Base-by-base conservation (phyloP, 2,797 vertebrate genomes). In the Megaceryle alcyon region DNA sequence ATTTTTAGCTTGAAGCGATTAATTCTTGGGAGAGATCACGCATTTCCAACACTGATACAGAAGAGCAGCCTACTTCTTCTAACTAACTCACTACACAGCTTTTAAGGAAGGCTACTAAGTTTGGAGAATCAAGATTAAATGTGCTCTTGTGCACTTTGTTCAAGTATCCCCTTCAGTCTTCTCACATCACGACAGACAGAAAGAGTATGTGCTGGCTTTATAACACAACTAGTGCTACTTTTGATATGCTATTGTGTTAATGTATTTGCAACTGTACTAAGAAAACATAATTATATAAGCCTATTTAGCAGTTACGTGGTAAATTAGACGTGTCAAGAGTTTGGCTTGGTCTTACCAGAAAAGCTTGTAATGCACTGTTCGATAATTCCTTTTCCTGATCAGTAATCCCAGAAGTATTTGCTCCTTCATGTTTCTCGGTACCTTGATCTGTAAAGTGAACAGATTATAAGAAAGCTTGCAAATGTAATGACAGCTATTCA, bases 341-440 rank as follows among this genome's bases (percentile, higher is more conserved):
- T n/a, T 56, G 61, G 44, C 44, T 39, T 20, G 49, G 31, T 41
- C 96, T 98, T 98, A 99, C 99, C 97, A 97, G 93, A 96, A 99
- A 99, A 16, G 98, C 98, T 73, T 99, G 98, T 78, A 98, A 97
- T 9, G 99, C 99, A 43, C 91, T 98, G 66, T 97, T 97, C 1
- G 99, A 99, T 92, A 99, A 95, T 63, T 99, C 99, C 94, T 99
- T 99, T 90, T 99, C 99, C 90, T 99, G 98, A 97, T 99, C 99
- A 7, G 99, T 98, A 95, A 98, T 98, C 54, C 98, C 99, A 68
- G 99, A 98, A 33, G 97, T 97, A 59, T 98, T 95, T 2, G 98
- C 96, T 93, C 92, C 98, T 95, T 99, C 99, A 39, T 99, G 98
- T 91, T 99, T 99, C 94, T 99, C 99, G 7, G 96, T 61, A 49